Conservation (phyloP, 2,113 vertebrate species). For the Burhinus oedicnemus region DNA sequence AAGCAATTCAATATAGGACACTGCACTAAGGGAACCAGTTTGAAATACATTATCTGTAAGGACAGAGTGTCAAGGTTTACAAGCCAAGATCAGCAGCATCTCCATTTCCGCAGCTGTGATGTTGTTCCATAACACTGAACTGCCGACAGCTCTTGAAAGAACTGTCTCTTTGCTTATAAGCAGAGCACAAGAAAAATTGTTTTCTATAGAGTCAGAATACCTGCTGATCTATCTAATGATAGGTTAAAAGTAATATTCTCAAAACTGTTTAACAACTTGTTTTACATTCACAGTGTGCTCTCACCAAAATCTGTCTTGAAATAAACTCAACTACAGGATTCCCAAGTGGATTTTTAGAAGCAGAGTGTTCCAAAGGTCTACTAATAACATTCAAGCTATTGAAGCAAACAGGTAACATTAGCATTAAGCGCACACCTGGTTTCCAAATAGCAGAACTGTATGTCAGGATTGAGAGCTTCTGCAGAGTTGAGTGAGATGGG, state of each 20-base stretch:
- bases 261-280: neutral
- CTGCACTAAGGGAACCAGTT: neutral
- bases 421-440: neutral
- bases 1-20: constrained; percentile 40
- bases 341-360: neutral
- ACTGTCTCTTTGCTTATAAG: constrained; percentile 1
- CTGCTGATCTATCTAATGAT: neutral
- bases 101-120: constrained; percentile 22
- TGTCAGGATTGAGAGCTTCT: neutral
- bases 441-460: neutral
- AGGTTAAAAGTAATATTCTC: neutral
- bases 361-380: neutral
- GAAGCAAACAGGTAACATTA: neutral
- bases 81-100: constrained; percentile 44
- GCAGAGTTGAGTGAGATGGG: neutral
- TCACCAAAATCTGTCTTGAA: neutral
- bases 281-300: neutral
- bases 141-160: neutral
- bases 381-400: neutral
- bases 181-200: neutral
- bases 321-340: neutral
- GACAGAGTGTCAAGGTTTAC: constrained; percentile 43
- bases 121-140: neutral
- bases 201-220: neutral
- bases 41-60: constrained; percentile 54